A percentile compares a stretch with the other conserved stretches of the same genome.
phyloP scores from a whole-genome alignment of 2,113 vertebrate genomes.

The Oxyruncus cristatus region DNA sequence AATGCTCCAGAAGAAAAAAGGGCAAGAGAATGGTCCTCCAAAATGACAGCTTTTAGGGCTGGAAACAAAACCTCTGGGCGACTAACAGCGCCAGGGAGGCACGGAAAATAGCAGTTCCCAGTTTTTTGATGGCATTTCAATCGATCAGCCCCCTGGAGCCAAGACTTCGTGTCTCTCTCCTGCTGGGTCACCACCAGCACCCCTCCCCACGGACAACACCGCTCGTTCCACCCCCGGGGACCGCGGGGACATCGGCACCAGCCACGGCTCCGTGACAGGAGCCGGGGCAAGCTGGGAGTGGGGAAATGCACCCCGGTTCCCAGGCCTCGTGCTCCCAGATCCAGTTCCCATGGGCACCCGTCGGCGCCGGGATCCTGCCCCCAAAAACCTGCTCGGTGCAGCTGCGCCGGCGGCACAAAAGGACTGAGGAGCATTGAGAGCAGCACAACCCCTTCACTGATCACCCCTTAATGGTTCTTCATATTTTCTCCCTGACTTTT shows the following conservation, averaged over 20 bases:
- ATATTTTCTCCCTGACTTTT: background rate
- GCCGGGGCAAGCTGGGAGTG: fast-evolving
- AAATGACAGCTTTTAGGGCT: background rate
- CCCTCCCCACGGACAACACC: fast-evolving
- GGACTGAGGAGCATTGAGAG: conserved; percentile 65
- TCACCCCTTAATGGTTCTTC: conserved; percentile 32
- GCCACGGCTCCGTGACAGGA: fast-evolving
- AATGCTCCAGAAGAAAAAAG: background rate
- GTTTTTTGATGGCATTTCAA: background rate
- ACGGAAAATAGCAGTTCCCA: background rate
- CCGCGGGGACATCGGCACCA: background rate
- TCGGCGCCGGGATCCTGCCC: background rate
- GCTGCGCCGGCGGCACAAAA: conserved; percentile 53
- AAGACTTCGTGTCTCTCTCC: background rate
- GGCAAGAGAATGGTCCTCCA: background rate
- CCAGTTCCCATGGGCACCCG: background rate
- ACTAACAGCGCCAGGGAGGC: background rate
- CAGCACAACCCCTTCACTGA: conserved; percentile 58
- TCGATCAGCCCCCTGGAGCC: background rate
- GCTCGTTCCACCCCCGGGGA: background rate
- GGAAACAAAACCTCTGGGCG: background rate
- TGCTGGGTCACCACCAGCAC: background rate
- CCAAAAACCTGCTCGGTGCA: conserved; percentile 16
- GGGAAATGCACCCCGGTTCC: background rate
- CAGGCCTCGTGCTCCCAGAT: background rate